These are phyloP conservation scores for Sinhomidia bicolor DNA, from an alignment of 2,888 invertebrate species.

Conservation along the genomic window DNA sequence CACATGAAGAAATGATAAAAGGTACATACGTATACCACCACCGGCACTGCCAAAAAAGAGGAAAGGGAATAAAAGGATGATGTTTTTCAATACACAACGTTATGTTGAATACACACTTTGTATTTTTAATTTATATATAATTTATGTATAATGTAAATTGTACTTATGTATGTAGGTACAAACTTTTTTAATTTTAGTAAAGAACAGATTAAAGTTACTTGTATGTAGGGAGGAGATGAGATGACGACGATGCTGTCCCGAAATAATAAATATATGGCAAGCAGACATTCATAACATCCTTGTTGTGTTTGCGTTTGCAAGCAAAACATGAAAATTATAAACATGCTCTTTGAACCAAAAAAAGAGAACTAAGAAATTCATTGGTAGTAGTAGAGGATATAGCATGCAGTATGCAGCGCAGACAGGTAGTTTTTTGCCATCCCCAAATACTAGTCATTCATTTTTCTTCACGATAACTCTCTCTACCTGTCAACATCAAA, in stretches of 20 bases:
- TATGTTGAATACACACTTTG: too few species aligned
- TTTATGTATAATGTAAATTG: background rate
- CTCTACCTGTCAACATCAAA: too few species aligned
- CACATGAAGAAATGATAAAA: background rate
- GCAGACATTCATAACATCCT: background rate
- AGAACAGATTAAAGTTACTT: too few species aligned
- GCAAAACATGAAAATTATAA: background rate
- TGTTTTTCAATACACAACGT: background rate
- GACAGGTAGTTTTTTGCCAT: background rate
- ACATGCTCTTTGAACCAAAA: background rate
- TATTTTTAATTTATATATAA: too few species aligned
- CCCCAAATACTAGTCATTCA: background rate
- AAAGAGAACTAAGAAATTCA: background rate
- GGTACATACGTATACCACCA: background rate
- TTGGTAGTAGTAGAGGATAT: background rate
- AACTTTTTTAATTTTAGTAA: too few species aligned
- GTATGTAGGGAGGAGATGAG: too few species aligned
- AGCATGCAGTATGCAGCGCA: too few species aligned
- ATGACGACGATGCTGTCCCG: background rate
- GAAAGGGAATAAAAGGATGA: background rate
- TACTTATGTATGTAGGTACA: background rate
- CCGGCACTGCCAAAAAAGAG: too few species aligned
- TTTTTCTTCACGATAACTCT: too few species aligned
- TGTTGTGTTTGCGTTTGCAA: constrained; percentile 15
- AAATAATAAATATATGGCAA: background rate